Percentiles rank a stretch among this genome's conserved stretches.
phyloP scores from a whole-genome alignment of 2,797 vertebrate species.

The Mionectes olivaceus region DNA sequence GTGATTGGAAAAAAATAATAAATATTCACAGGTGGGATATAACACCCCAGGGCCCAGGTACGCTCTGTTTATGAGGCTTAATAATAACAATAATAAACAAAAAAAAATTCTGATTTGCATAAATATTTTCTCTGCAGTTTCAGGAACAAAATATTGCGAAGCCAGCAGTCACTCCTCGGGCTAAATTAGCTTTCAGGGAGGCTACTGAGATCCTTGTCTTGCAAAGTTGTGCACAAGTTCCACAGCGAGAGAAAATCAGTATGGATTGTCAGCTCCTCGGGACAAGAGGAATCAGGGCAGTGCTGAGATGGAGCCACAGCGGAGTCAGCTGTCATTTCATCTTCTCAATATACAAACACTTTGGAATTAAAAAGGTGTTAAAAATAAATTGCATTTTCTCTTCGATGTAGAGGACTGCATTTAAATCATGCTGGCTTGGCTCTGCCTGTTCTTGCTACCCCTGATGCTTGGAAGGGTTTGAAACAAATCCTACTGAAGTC shows the following conservation, averaged over 20 bases:
- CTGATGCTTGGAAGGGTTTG: neutral
- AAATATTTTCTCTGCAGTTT: neutral
- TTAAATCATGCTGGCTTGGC: neutral
- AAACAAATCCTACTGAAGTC: neutral
- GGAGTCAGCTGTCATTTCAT: neutral
- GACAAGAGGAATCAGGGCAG: neutral
- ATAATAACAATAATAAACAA: neutral
- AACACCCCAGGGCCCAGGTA: neutral
- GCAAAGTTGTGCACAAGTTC: neutral
- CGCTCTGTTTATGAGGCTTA: neutral
- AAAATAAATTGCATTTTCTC: slow-evolving; percentile 18
- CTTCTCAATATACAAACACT: neutral
- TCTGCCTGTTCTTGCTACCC: neutral
- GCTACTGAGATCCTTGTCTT: neutral
- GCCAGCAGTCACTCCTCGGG: neutral
- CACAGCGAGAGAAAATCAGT: neutral
- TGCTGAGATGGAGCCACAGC: neutral
- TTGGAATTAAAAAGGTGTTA: slow-evolving; percentile 17
- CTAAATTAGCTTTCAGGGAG: neutral
- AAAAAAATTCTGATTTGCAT: neutral
- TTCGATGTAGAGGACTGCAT: neutral
- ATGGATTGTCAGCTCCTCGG: neutral
- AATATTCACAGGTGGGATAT: neutral
- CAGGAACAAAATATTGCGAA: neutral
- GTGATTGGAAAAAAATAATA: neutral